Evolutionary conservation across 2,888 invertebrate genomes (phyloP).

Genomic region (Halictus quadricinctus): DNA sequence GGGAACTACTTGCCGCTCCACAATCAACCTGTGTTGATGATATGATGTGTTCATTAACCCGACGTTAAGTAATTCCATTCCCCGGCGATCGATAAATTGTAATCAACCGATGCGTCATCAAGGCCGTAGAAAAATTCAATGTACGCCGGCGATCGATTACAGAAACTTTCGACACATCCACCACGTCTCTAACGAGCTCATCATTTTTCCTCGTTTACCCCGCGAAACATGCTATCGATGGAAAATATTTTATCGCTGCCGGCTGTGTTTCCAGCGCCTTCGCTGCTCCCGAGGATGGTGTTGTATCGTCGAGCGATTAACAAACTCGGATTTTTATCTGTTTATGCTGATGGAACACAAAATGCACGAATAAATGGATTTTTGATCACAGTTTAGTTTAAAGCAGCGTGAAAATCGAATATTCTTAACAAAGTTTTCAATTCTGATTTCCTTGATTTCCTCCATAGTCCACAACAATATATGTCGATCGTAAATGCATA

Average conservation of each 20-base stretch:
- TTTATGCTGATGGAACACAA: not conserved
- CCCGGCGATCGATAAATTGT: constrained; percentile 15
- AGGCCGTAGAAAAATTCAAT: not conserved
- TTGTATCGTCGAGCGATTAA: not conserved
- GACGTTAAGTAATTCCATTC: constrained; percentile 15
- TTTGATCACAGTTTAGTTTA: too few relatives aligned
- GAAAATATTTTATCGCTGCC: not conserved
- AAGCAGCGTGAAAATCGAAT: too few relatives aligned
- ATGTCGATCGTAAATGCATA: too few relatives aligned
- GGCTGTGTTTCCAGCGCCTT: not conserved
- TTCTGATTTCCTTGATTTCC: too few relatives aligned
- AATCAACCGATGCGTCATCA: constrained; percentile 1
- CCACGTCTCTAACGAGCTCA: not conserved
- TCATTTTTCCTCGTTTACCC: not conserved
- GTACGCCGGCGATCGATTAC: not conserved
- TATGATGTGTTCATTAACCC: constrained; percentile 36
- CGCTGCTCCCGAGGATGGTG: too few relatives aligned
- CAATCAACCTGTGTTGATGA: constrained; percentile 22
- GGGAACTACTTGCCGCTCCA: constrained; percentile 23
- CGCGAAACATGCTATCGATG: not conserved
- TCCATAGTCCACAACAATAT: too few relatives aligned
- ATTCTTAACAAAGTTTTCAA: too few relatives aligned
- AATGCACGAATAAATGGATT: too few relatives aligned
- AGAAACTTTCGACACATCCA: not conserved
- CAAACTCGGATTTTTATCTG: not conserved